Conservation (phyloP, 2,797 vertebrate genomes). For the Gymnocypris eckloni region DNA sequence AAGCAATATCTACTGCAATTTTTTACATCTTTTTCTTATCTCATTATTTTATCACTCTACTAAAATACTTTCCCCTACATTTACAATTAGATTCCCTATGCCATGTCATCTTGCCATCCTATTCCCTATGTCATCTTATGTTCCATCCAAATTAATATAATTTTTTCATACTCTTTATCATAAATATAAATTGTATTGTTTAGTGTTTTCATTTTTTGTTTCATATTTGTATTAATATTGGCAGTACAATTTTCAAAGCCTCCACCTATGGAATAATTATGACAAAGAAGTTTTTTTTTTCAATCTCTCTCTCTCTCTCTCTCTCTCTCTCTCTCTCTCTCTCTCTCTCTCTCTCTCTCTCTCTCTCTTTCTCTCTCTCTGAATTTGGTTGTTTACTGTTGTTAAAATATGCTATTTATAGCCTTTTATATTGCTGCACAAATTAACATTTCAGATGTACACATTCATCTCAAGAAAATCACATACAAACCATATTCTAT, state of each 20-base stretch:
- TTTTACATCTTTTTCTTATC: not conserved
- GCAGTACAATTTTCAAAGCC: not conserved
- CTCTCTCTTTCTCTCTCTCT: no score
- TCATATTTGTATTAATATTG: not conserved
- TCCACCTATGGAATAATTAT: not conserved
- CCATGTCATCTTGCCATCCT: no score
- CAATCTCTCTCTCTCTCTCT: no score
- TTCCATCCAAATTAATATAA: not conserved
- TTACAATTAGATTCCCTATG: not conserved
- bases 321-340: no score
- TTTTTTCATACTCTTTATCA: not conserved
- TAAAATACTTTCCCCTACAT: not conserved
- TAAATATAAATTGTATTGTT: not conserved
- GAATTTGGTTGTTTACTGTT: no score
- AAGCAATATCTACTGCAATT: not conserved
- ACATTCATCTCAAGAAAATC: no score
- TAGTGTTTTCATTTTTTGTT: not conserved
- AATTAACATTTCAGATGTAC: no score
- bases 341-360: no score
- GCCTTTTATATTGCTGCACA: no score
- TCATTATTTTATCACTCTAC: not conserved
- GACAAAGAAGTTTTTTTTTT: no score
- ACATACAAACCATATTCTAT: no score
- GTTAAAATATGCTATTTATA: no score
- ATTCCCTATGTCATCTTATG: not conserved